Evolutionary conservation across 2,888 invertebrate genomes (phyloP).

Genomic region (Temnothorax ravouxi): DNA sequence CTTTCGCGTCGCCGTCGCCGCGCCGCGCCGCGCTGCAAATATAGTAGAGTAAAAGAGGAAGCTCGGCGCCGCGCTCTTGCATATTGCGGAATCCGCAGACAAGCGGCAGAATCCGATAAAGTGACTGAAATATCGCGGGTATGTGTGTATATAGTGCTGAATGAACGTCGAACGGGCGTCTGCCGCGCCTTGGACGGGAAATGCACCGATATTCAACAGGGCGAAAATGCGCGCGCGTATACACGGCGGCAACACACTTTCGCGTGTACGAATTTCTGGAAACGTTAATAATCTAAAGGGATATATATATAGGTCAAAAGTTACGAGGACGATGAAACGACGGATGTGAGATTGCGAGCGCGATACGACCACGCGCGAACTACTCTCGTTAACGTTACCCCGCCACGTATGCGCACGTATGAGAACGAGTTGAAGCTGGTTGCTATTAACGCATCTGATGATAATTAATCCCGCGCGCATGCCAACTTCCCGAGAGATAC

Average conservation of each 20-base stretch:
- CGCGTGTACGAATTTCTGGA: slow-evolving; percentile 9
- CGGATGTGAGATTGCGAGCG: background rate
- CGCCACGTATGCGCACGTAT: background rate
- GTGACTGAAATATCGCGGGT: slow-evolving; percentile 37
- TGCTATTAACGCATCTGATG: slow-evolving; percentile 30
- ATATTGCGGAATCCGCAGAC: slow-evolving; percentile 40
- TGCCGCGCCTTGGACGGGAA: slow-evolving; percentile 15
- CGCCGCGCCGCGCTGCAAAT: slow-evolving; percentile 9
- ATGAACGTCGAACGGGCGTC: background rate
- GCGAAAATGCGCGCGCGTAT: background rate
- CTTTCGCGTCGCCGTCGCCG: background rate
- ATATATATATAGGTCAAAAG: slow-evolving; percentile 24
- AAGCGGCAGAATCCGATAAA: slow-evolving; percentile 40
- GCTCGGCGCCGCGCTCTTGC: background rate
- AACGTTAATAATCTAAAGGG: slow-evolving; percentile 43
- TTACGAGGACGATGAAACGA: slow-evolving; percentile 29
- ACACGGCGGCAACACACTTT: background rate
- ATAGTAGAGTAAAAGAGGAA: slow-evolving; percentile 13
- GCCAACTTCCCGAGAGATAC: slow-evolving; percentile 3
- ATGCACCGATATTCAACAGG: background rate
- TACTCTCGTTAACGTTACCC: slow-evolving; percentile 13
- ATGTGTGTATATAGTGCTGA: background rate
- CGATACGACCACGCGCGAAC: slow-evolving; percentile 1
- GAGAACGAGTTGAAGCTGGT: slow-evolving; percentile 12
- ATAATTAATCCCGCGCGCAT: slow-evolving; percentile 41